Percentiles rank a stretch among this genome's conserved stretches.
These are phyloP conservation scores for Elmis aenea DNA, from an alignment of 2,888 invertebrate genomes.

Conservation along the genomic window DNA sequence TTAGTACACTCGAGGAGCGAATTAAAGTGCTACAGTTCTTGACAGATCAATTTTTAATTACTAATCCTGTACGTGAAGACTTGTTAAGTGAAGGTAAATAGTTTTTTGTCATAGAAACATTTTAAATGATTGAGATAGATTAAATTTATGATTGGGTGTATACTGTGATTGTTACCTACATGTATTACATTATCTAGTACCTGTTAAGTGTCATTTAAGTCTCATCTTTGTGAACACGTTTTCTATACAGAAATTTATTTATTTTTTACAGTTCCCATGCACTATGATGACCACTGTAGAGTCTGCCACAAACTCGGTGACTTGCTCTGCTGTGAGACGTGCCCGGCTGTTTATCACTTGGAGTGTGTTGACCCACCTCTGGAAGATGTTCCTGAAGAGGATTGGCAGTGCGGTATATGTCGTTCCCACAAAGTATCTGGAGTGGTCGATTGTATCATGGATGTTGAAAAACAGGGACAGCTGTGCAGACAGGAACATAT, in stretches of 20 bases:
- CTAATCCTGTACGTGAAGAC: constrained; percentile 89
- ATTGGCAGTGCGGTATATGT: constrained; percentile 96
- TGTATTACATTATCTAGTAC: background rate
- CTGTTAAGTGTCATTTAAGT: background rate
- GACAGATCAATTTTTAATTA: constrained; percentile 90
- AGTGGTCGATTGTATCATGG: constrained; percentile 88
- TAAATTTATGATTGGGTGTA: background rate
- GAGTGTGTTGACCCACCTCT: constrained; percentile 95
- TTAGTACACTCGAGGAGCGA: constrained; percentile 71
- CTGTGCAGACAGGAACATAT: constrained; percentile 89
- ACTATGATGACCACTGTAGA: constrained; percentile 89
- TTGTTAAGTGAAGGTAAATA: constrained; percentile 83
- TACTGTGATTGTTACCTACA: constrained; percentile 1
- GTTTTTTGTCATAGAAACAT: background rate
- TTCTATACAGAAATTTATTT: no score
- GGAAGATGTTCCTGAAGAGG: constrained; percentile 91
- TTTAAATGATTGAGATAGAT: background rate
- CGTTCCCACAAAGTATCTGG: constrained; percentile 87
- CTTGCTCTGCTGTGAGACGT: constrained; percentile 94
- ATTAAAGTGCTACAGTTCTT: constrained; percentile 82
- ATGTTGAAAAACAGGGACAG: constrained; percentile 86
- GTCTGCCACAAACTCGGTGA: constrained; percentile 91
- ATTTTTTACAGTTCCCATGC: constrained; percentile 64
- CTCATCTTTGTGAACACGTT: no score
- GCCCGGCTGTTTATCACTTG: constrained; percentile 96